A percentile compares a stretch with the other conserved stretches of the same genome.
Conservation (phyloP, 2,113 vertebrate species). For the Centrocercus urophasianus region DNA sequence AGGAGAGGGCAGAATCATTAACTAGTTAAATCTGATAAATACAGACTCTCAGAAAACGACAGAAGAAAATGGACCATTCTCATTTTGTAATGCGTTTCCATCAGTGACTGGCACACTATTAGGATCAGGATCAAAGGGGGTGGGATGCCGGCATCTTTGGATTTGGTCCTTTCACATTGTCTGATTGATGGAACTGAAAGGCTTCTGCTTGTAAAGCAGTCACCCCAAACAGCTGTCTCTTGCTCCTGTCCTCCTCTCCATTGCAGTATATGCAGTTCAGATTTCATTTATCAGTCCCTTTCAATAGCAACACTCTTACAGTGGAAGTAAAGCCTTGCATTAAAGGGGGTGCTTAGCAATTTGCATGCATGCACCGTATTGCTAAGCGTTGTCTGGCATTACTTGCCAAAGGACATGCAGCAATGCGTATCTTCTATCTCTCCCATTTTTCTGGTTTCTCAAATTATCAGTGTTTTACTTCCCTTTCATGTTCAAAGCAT, state of each 20-base stretch:
- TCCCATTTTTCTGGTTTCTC: constrained; percentile 74
- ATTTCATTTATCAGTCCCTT: constrained; percentile 76
- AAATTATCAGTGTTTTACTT: constrained; percentile 79
- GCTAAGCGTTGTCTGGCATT: not conserved
- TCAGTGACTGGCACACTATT: constrained; percentile 76
- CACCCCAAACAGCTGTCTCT: constrained; percentile 78
- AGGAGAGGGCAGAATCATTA: constrained; percentile 45
- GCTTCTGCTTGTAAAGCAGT: constrained; percentile 76
- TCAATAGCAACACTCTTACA: constrained; percentile 71
- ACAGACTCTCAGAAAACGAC: constrained; percentile 41
- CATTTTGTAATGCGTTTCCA: constrained; percentile 58
- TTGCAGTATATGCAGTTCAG: constrained; percentile 68
- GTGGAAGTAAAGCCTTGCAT: constrained; percentile 62
- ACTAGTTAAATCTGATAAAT: constrained; percentile 72
- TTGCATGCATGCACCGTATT: constrained; percentile 55
- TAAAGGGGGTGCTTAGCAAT: constrained; percentile 40
- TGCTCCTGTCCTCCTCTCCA: constrained; percentile 76
- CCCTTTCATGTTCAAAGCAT: constrained; percentile 81
- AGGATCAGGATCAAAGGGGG: constrained; percentile 78
- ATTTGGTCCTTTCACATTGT: constrained; percentile 77
- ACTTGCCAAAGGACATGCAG: constrained; percentile 73
- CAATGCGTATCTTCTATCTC: constrained; percentile 60
- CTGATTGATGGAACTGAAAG: constrained; percentile 77
- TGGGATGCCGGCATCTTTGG: constrained; percentile 74
- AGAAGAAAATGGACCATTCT: constrained; percentile 42